Base-by-base conservation (phyloP, 2,888 invertebrate genomes). In the Stenurella melanura region DNA sequence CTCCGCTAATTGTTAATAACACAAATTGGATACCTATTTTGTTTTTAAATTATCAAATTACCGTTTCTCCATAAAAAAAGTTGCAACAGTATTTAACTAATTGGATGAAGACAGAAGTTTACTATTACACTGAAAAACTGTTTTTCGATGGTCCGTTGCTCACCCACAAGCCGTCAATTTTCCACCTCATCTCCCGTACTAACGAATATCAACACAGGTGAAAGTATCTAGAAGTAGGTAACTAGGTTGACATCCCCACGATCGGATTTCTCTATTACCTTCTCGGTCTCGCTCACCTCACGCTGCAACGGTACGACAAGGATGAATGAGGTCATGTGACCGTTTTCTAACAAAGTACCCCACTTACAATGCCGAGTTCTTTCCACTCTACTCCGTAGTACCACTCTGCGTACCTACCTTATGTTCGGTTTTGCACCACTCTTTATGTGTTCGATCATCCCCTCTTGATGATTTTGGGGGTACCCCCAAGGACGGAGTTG, bases 151-250 rank as follows among this genome's bases (percentile, higher is more conserved):
- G 19, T 64, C 34, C 9, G 19, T 67, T 42, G 42, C 26, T 26
- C 12, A 64, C 42, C 34, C 42, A 26, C 50, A 19, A 11, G n/a
- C 67, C 54, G n/a, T 21, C 11, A 6, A 58, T 73, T 58, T 38
- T 67, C n/a, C 67, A n/a, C 21, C 10, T 7, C 26, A 74, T 74
- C 77, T 54, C 73, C 73, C 77, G 77, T 74, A 71, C 71, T 69
- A 74, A 38, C 57, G 17, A 61, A 58, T 57, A 61, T 34, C 64
- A 60, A 63, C 69, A 68, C 77, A 87, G 88, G 89, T 89, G 89
- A 89, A 89, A 89, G 89, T 89, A 84, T 83, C 82, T 80, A 83
- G 80, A 89, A 88, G 87, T 89, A 88, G 89, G 89, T 89, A 89
- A 89, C 85, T 89, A 86, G 89, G 89, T 87, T 86, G 85, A 80